Evolutionary conservation across 1,140 invertebrate genomes (phyloP), one percentile per base, ranked within the genome.

Genomic region (Leptopilina boulardi): DNA sequence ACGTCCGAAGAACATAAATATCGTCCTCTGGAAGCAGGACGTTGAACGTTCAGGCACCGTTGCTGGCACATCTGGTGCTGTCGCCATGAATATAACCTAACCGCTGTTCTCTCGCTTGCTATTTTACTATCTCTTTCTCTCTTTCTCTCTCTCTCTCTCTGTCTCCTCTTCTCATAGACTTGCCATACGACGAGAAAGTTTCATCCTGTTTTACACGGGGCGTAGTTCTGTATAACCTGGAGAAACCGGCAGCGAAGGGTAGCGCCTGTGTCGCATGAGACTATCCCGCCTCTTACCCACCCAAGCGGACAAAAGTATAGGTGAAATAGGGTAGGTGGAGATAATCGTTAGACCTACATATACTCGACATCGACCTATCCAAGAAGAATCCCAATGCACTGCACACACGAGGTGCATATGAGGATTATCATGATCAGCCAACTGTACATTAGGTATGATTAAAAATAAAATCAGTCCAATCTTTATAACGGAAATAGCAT

Each of bases 41-140:
- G 86, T 82, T 89, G 74, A 87, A 84, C 86, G 86, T 88, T 84
- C 83, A 80, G 79, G 79, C 79, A 72, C 71, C 77, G 77, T 79
- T 80, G 77, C 77, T 70, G 9, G 82, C 79, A 80, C 79, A 81
- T 83, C 82, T 83, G 82, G 77, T 76, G 82, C 82, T 83, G 82
- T 83, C 79, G 82, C 82, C 79, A 83, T 83, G 82, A 83, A 83
- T 83, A 83, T 77, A 83, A 79, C 76, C 77, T 51, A 42, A 80
- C 74, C 76, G 41, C 79, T 66, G 59, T 23, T 13, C 76, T 77
- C 74, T 42, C 44, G 9, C 47, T 70, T 72, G 75, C 77, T n/a
- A 18, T 51, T 8, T 18, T 5, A 1, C 15, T 76, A 38, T 74
- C 19, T 78, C 71, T 54, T 21, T 15, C 26, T 13, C 74, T 56